Evolutionary conservation across 2,113 vertebrate species (phyloP).

Genomic region (Pterocles gutturalis): DNA sequence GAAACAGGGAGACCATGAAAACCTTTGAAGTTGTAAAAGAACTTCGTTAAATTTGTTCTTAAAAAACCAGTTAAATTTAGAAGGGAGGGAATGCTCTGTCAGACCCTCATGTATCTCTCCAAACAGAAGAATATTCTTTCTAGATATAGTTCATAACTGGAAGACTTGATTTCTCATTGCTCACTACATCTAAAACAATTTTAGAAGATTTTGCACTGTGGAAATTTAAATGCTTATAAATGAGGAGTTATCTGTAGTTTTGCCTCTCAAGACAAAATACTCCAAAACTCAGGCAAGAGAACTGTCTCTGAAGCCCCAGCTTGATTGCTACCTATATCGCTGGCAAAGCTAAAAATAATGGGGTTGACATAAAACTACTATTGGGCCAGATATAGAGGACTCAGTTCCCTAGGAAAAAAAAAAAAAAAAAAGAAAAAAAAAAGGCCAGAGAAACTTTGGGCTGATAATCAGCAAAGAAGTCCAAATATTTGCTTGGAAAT

Average conservation of each 20-base stretch:
- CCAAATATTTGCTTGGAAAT: constrained; percentile 26
- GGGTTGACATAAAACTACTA: neutral
- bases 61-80: neutral
- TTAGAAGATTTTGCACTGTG: neutral
- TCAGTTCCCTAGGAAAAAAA: neutral
- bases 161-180: neutral
- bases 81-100: neutral
- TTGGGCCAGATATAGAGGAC: neutral
- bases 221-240: neutral
- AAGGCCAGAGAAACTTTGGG: neutral
- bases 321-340: neutral
- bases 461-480: neutral
- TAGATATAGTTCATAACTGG: neutral
- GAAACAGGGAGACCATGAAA: neutral
- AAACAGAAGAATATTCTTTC: neutral
- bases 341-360: neutral
- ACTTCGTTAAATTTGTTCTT: neutral
- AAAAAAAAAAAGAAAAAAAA: neutral
- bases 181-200: neutral
- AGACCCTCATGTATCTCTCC: neutral
- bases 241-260: neutral
- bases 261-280: neutral
- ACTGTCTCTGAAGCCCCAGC: neutral
- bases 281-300: neutral
- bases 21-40: neutral